phyloP scores from a whole-genome alignment of 2,888 invertebrate species.

The Sylvicola fuscatus region DNA sequence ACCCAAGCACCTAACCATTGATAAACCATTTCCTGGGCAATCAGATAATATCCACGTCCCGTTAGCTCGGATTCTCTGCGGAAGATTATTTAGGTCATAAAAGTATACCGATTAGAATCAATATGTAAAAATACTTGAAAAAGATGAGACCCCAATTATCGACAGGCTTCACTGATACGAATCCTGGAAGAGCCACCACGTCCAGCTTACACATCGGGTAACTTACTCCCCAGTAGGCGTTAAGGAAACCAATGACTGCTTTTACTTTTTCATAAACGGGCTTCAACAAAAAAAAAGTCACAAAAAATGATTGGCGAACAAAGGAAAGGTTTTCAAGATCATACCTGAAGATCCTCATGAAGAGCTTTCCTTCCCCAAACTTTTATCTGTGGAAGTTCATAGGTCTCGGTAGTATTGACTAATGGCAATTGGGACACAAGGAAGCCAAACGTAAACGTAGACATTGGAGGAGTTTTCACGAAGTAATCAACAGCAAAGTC shows the following conservation, averaged over 20 bases:
- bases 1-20: slow-evolving; percentile 62
- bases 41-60: slow-evolving; percentile 38
- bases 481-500: slow-evolving; percentile 48
- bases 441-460: slow-evolving; percentile 53
- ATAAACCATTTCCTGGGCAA: slow-evolving; percentile 52
- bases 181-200: slow-evolving; percentile 50
- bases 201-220: slow-evolving; percentile 47
- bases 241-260: slow-evolving; percentile 34
- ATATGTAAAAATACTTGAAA: slow-evolving; percentile 47
- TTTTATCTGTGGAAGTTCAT: slow-evolving; percentile 17
- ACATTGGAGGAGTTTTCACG: slow-evolving; percentile 49
- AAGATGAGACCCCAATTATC: slow-evolving; percentile 64
- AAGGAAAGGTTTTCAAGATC: not conserved
- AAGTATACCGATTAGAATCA: slow-evolving; percentile 5
- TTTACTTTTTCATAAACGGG: slow-evolving; percentile 36
- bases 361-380: slow-evolving; percentile 26
- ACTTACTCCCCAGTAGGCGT: slow-evolving; percentile 40
- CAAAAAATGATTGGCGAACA: slow-evolving; percentile 13
- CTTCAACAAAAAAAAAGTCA: slow-evolving; percentile 11
- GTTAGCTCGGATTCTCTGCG: slow-evolving; percentile 51
- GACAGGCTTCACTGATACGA: slow-evolving; percentile 46
- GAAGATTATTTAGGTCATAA: slow-evolving; percentile 1
- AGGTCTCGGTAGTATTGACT: slow-evolving; percentile 9
- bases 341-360: slow-evolving; percentile 24
- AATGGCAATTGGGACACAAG: slow-evolving; percentile 42